These are phyloP conservation scores for Siderastrea siderea DNA, from an alignment of 92 coral and sea anemone species.

Conservation along the genomic window DNA sequence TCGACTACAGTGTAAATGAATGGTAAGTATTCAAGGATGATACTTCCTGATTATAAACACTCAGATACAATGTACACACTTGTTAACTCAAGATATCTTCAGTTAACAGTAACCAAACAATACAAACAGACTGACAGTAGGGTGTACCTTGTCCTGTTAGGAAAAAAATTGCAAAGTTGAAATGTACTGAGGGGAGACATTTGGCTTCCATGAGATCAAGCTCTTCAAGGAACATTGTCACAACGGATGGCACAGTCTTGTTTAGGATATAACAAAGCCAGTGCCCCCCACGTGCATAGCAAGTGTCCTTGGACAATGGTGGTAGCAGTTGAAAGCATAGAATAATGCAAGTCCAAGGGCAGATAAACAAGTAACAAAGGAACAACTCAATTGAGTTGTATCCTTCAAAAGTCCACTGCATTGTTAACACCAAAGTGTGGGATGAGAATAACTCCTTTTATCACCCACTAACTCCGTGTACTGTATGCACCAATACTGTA, in stretches of 20 bases:
- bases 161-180: background rate
- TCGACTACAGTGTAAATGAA: background rate
- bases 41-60: background rate
- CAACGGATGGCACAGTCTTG: background rate
- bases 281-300: background rate
- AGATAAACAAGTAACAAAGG: background rate
- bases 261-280: background rate
- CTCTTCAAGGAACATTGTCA: no score
- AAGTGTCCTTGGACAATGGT: conserved; percentile 9
- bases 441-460: background rate
- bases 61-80: background rate
- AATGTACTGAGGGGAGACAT: background rate
- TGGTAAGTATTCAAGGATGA: background rate
- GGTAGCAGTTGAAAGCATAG: background rate
- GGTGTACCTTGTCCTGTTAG: background rate
- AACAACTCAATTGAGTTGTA: background rate
- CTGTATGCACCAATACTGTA: background rate
- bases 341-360: conserved; percentile 4
- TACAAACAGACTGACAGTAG: background rate
- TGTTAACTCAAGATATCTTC: background rate
- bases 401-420: conserved; percentile 1
- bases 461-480: no score
- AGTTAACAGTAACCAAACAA: conserved; percentile 11
- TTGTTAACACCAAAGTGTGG: background rate
- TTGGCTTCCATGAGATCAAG: no score